Percentiles rank a stretch among this genome's conserved stretches.
phyloP scores from a whole-genome alignment of 2,113 vertebrate genomes.

The Grantiella picta region DNA sequence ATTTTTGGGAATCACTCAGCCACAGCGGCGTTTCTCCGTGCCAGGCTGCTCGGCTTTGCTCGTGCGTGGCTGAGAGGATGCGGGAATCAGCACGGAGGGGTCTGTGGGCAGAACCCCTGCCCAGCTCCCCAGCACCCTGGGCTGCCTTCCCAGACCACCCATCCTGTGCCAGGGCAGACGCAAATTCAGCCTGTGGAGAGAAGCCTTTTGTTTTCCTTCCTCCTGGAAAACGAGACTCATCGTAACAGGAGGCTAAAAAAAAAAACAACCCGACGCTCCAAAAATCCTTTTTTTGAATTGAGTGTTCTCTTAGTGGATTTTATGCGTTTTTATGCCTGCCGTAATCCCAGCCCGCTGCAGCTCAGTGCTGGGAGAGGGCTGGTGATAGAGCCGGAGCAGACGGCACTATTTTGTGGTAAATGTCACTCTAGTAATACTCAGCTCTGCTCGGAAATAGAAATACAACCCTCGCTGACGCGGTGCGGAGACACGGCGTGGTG shows the following conservation, averaged over 20 bases:
- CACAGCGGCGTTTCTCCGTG: neutral
- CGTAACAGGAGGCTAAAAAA: neutral
- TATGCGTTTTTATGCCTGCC: neutral
- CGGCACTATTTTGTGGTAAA: neutral
- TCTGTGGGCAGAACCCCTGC: neutral
- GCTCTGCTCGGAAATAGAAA: neutral
- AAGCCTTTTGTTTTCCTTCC: neutral
- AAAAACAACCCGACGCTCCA: neutral
- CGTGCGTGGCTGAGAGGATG: neutral
- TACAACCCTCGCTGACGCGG: neutral
- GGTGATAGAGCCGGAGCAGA: neutral
- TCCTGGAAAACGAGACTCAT: neutral
- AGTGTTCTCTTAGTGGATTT: neutral
- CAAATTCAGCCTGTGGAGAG: accelerated
- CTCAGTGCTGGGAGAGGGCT: neutral
- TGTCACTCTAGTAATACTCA: neutral
- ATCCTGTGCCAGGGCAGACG: accelerated
- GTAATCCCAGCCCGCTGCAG: neutral
- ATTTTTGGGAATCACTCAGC: neutral
- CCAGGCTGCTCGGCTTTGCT: neutral
- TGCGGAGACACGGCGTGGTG: accelerated
- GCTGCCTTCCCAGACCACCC: neutral
- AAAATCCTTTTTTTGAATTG: neutral
- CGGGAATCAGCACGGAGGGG: neutral
- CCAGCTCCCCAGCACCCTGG: neutral